Evolutionary conservation across 2,888 invertebrate species (phyloP).

Genomic region (Caenorhabditis angaria): DNA sequence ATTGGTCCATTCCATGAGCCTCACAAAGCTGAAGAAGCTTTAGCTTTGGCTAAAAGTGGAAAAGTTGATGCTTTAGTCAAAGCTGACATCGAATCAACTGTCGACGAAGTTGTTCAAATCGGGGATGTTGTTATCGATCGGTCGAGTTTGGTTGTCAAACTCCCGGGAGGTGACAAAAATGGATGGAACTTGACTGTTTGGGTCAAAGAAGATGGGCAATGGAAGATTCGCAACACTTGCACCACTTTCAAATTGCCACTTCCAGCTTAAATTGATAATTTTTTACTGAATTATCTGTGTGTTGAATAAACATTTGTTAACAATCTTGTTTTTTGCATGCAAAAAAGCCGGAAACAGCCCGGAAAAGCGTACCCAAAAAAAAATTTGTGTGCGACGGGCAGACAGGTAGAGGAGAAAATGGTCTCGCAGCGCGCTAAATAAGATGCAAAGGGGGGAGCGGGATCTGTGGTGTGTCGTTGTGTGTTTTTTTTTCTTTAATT

Average conservation of each 20-base stretch:
- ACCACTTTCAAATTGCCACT: slow-evolving; percentile 31
- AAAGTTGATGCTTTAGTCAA: slow-evolving; percentile 25
- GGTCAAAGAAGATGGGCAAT: slow-evolving; percentile 44
- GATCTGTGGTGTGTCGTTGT: no score
- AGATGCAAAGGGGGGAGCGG: no score
- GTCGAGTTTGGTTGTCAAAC: slow-evolving; percentile 29
- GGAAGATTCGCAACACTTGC: slow-evolving; percentile 47
- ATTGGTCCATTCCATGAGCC: slow-evolving; percentile 42
- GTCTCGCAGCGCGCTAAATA: no score
- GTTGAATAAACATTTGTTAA: no score
- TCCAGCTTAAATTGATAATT: no score
- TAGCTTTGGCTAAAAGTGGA: slow-evolving; percentile 16
- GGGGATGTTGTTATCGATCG: slow-evolving; percentile 38
- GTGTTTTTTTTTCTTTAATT: no score
- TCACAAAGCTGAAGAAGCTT: slow-evolving; percentile 16
- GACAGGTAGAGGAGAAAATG: no score
- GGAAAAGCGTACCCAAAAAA: no score
- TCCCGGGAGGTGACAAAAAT: slow-evolving; percentile 34
- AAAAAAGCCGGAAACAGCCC: no score
- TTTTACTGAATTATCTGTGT: no score
- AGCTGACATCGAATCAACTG: slow-evolving; percentile 24
- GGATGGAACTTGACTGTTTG: slow-evolving; percentile 44
- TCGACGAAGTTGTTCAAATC: slow-evolving; percentile 34
- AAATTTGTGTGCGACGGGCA: no score
- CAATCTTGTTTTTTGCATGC: no score